A percentile compares a stretch with the other conserved stretches of the same genome.
phyloP scores from a whole-genome alignment of 1,140 invertebrate genomes.

The Antheraea pernyi region DNA sequence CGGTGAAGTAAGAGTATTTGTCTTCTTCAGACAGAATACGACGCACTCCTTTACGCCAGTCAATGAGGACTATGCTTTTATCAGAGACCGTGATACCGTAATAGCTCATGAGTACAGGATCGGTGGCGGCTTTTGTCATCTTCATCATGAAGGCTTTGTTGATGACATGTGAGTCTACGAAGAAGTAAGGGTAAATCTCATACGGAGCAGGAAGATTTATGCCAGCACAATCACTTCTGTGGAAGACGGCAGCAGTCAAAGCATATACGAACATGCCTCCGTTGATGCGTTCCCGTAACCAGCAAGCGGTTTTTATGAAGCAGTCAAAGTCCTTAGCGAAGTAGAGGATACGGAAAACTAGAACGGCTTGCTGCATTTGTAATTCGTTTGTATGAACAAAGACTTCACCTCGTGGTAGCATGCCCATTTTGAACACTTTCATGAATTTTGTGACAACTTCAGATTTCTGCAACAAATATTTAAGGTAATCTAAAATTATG shows the following conservation, averaged over 20 bases:
- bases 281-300: conserved; percentile 82
- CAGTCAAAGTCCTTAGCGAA: conserved; percentile 83
- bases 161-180: conserved; percentile 81
- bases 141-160: conserved; percentile 81
- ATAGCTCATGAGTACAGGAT: conserved; percentile 73
- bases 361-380: conserved; percentile 79
- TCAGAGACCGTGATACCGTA: conserved; percentile 71
- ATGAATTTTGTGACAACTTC: conserved; percentile 63
- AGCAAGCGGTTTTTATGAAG: conserved; percentile 83
- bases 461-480: conserved; percentile 42
- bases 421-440: conserved; percentile 56
- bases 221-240: conserved; percentile 81
- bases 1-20: conserved; percentile 84
- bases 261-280: conserved; percentile 83
- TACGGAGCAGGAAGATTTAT: conserved; percentile 83
- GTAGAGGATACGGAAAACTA: conserved; percentile 81
- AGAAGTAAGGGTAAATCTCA: conserved; percentile 83
- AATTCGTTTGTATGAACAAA: conserved; percentile 78
- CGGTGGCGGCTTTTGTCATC: conserved; percentile 78
- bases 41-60: conserved; percentile 65
- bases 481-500: too few relatives aligned
- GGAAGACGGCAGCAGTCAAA: conserved; percentile 80
- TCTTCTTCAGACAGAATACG: conserved; percentile 49
- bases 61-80: conserved; percentile 66
- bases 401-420: conserved; percentile 78